Evolutionary conservation across 2,113 vertebrate species (phyloP).

Genomic region (Campylorhamphus procurvoides): DNA sequence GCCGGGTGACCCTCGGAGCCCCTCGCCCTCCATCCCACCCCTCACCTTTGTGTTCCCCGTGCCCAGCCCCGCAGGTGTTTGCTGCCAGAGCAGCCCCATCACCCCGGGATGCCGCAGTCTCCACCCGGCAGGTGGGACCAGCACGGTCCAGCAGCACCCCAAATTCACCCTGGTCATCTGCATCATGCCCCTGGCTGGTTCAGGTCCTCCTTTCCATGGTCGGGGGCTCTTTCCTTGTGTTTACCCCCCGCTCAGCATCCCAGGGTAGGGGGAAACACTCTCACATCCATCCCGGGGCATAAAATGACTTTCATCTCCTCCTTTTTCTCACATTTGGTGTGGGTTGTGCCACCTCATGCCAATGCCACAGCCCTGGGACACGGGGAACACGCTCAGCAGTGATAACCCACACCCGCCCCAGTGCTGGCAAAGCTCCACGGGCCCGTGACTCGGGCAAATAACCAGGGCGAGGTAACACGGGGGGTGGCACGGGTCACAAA

Average conservation of each 20-base stretch:
- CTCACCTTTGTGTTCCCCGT: not conserved
- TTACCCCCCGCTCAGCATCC: not conserved
- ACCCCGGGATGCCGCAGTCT: not conserved
- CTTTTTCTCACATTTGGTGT: not conserved
- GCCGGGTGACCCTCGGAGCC: not conserved
- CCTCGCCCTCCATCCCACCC: not conserved
- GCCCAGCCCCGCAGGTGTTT: constrained; percentile 3
- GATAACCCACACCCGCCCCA: accelerated
- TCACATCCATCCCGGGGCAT: accelerated
- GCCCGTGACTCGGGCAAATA: not conserved
- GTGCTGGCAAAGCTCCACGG: not conserved
- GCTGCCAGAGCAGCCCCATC: not conserved
- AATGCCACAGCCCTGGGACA: not conserved
- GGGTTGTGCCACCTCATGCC: not conserved
- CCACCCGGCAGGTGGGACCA: accelerated
- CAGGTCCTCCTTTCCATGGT: not conserved
- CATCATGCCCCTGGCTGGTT: accelerated
- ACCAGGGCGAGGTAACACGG: not conserved
- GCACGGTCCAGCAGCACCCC: not conserved
- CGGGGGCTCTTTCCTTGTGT: accelerated
- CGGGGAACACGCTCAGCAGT: not conserved
- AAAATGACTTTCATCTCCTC: not conserved
- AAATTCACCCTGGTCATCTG: not conserved
- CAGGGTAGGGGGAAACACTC: not conserved
- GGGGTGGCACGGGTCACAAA: not conserved